Base-by-base conservation (phyloP, 2,797 vertebrate genomes). In the Arnoldichthys spilopterus region DNA sequence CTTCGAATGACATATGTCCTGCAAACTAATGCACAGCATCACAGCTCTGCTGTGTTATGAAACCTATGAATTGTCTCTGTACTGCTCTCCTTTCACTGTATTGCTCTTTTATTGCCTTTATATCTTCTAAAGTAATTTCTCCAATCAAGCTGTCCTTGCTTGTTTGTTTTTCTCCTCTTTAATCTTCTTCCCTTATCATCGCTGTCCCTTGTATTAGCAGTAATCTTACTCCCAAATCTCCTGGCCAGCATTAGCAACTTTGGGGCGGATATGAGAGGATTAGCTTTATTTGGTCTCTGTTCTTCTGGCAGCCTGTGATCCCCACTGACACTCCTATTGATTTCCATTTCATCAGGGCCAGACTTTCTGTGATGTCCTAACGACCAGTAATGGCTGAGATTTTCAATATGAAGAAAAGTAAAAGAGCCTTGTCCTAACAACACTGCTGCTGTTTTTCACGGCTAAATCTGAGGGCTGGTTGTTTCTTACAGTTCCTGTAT, bases 251-350 rank as follows among this genome's bases (percentile, higher is more conserved):
- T 87, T 89, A 85, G 71, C 77, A 87, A 86, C 82, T 87, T 90
- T 79, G 78, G 18, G 66, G 18, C 54, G 83, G 76, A 56, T 82
- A 86, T 82, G 86, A 87, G 80, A 73, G 84, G 90, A 92, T 92
- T 90, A 91, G 70, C 67, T 83, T 78, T 56, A 85, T 88, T 87
- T 87, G 49, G 58, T 83, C 89, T 87, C 82, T 78, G 80, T 81
- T 83, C 77, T 82, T 80, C n/a, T 68, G 61, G 74, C 71, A 49
- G 71, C 82, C 71, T 68, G 77, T 80, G 85, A 40, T 77, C 37
- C 74, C 70, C 66, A 84, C 81, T 76, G 84, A 88, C 62, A 78
- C 76, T 40, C 59, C 12, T 83, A 86, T 88, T 77, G 79, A 90
- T 88, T 89, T 89, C 82, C 72, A 82, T 85, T 85, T 68, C 82